Conservation (phyloP, 2,888 invertebrate genomes). For the Bugula neritina region DNA sequence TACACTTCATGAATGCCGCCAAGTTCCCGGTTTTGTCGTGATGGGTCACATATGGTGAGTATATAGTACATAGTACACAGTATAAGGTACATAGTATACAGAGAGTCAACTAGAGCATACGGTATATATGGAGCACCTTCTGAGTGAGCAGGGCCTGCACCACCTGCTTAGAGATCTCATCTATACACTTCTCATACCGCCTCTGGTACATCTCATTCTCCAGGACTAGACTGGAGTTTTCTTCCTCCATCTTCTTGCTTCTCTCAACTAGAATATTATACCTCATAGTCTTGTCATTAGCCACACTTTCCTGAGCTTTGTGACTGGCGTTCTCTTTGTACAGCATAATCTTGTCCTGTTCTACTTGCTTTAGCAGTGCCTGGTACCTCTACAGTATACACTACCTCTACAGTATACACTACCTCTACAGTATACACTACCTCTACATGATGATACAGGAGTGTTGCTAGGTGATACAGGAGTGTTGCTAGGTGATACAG, state of each 20-base stretch:
- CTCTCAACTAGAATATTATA: conserved; percentile 57
- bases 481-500: too few species aligned
- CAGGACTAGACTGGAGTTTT: conserved; percentile 61
- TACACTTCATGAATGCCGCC: too few species aligned
- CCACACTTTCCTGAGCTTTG: conserved; percentile 37
- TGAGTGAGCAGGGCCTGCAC: conserved; percentile 24
- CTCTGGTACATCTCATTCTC: conserved; percentile 65
- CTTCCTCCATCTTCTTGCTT: conserved; percentile 59
- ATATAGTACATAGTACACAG: too few species aligned
- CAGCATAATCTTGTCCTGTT: conserved; percentile 47
- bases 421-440: too few species aligned
- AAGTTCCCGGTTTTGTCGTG: too few species aligned
- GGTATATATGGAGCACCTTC: too few species aligned
- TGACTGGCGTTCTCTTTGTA: conserved; percentile 45
- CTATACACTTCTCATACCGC: conserved; percentile 64
- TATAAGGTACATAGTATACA: too few species aligned
- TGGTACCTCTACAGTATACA: conserved; percentile 39
- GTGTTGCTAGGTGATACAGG: too few species aligned
- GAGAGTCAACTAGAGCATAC: too few species aligned
- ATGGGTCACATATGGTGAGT: too few species aligned
- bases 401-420: too few species aligned
- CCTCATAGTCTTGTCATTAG: conserved; percentile 23
- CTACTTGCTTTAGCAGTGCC: conserved; percentile 42
- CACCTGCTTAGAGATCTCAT: conserved; percentile 68
- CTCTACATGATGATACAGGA: too few species aligned